A percentile compares a stretch with the other conserved stretches of the same genome.
Conservation (phyloP, 2,888 invertebrate species). For the Stenchaetothrips biformis region DNA sequence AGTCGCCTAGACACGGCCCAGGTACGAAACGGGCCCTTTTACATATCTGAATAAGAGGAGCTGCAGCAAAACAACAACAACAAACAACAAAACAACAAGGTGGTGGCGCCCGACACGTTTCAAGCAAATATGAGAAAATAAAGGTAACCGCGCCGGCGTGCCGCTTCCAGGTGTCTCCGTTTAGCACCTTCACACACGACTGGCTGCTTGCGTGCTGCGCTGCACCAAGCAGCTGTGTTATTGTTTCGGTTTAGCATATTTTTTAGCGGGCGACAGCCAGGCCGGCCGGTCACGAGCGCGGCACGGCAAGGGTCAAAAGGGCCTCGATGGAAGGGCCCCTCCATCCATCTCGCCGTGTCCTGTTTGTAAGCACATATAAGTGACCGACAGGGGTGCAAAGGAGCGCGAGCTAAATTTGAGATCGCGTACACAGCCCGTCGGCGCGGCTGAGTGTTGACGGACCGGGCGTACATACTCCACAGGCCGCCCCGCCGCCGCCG, state of each 20-base stretch:
- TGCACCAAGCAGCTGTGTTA: slow-evolving; percentile 8
- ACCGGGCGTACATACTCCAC: not conserved
- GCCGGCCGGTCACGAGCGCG: too few relatives aligned
- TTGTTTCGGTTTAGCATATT: slow-evolving; percentile 23
- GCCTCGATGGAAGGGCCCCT: too few relatives aligned
- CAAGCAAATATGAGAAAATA: not conserved
- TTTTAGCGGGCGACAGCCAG: not conserved
- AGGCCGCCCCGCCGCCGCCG: too few relatives aligned
- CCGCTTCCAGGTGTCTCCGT: not conserved
- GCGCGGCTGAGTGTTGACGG: not conserved
- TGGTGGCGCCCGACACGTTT: not conserved
- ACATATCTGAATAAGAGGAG: slow-evolving; percentile 11
- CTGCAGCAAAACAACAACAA: not conserved
- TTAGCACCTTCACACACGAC: too few relatives aligned
- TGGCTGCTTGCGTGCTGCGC: too few relatives aligned
- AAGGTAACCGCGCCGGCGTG: not conserved
- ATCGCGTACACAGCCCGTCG: not conserved
- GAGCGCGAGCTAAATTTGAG: not conserved
- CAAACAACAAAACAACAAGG: not conserved
- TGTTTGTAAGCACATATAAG: slow-evolving; percentile 25
- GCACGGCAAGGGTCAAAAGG: too few relatives aligned
- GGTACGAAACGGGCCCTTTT: not conserved
- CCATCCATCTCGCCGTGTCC: not conserved
- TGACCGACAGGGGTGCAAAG: slow-evolving; percentile 9
- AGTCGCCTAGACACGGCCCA: not conserved